These are phyloP conservation scores for Lysandra bellargus DNA, from an alignment of 2,888 invertebrate genomes.

Conservation along the genomic window DNA sequence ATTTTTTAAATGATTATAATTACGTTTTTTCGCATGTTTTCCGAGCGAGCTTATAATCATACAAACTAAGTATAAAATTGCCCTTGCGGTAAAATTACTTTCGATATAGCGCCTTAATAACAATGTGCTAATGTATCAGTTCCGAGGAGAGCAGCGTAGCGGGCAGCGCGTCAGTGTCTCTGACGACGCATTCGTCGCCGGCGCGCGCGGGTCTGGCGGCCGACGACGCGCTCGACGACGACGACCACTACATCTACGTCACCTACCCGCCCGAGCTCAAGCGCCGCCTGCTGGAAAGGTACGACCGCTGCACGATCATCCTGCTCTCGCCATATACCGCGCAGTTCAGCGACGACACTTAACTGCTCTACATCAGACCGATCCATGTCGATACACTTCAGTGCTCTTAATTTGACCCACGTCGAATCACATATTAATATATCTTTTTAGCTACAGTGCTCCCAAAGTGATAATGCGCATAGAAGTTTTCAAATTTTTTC, in stretches of 20 bases:
- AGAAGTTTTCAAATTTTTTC: no score
- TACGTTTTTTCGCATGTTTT: no score
- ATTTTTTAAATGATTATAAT: no score
- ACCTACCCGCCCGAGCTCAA: constrained; percentile 93
- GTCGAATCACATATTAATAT: no score
- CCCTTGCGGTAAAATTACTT: no score
- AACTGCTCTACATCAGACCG: no score
- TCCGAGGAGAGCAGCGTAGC: constrained; percentile 86
- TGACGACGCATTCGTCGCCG: constrained; percentile 84
- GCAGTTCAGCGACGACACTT: constrained; percentile 60
- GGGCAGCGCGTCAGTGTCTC: constrained; percentile 83
- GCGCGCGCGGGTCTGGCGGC: constrained; percentile 75
- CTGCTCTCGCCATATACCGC: constrained; percentile 64
- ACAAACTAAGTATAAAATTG: no score
- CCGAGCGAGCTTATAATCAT: no score
- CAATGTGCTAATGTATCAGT: constrained; percentile 55
- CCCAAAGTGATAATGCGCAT: no score
- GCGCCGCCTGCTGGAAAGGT: constrained; percentile 90
- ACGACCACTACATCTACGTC: constrained; percentile 92
- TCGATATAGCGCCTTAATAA: no score
- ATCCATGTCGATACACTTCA: constrained; percentile 35
- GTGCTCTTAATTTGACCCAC: no score
- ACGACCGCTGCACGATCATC: constrained; percentile 68
- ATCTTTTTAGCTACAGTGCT: no score
- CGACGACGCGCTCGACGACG: constrained; percentile 73